Base-by-base conservation (phyloP, 2,113 vertebrate genomes). In the Tinamus guttatus region DNA sequence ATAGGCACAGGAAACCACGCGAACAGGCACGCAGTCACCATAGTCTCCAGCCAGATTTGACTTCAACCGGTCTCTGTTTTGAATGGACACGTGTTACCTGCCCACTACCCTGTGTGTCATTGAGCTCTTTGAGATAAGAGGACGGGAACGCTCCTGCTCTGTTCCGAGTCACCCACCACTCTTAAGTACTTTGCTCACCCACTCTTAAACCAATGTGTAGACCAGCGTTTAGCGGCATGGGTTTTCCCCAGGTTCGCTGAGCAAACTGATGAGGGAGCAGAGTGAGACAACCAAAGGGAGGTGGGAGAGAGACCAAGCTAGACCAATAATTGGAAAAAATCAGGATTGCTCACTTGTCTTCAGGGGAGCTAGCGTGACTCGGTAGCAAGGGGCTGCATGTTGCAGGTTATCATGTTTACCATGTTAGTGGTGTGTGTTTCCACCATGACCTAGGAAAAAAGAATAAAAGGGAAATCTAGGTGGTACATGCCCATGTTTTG, bases 81-180 rank as follows among this genome's bases (percentile, higher is more conserved):
- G 32, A 34, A 10, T 1, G 1, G 21, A 1, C 1, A 45, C 40
- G 52, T 54, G 27, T 27, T 8, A 25, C 32, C 36, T 52, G 47
- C 16, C 47, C 17, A 19, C 22, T 67, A 24, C 11, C 8, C 8
- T 47, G 1, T 21, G 8, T 13, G 2, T 12, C 27, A 36, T 45
- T 79, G 28, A 28, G 28, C n/a, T 3, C 45, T 89, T 73, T 60
- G 36, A 45, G 68, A 52, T 59, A 22, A 30, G 65, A 73, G 62
- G 52, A 64, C 68, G 40, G 13, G 43, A 85, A 65, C 15, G 24
- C 25, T 60, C 38, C 8, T 10, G 7, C 27, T 14, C 20, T 76
- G 58, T 9, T 85, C 25, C 9, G 22, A 11, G 4, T 4, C 32
- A 62, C 17, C 4, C 19, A 25, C 68, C 78, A 59, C 13, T 3